Evolutionary conservation across 1,140 invertebrate genomes (phyloP), one percentile per base, ranked within the genome.

Genomic region (Adoxophyes honmai): DNA sequence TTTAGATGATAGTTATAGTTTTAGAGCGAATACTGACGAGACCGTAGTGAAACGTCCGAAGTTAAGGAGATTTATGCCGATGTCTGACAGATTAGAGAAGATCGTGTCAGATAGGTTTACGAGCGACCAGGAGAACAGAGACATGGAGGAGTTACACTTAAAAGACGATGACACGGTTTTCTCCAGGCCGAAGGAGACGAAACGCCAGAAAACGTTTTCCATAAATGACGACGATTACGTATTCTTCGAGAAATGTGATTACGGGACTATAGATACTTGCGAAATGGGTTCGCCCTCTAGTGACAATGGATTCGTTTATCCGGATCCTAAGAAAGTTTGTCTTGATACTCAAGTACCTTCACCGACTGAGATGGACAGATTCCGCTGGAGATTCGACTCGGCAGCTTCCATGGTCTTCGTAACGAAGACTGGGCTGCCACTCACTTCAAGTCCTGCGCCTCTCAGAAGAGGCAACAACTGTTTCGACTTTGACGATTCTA

Each of bases 401-500:
- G 95, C 95, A 1, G 93, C 95, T 0, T 95, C 93, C 0, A 94
- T 96, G 93, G 93, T 97, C 28, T 97, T 97, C 82, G 94, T 96
- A 76, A 92, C 93, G 42, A 91, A 93, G 70, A 96, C 95, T 8
- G 95, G 95, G 1, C 86, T 97, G 48, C 96, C 96, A 0, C 85
- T 96, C n/a, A 96, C 95, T 1, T 97, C 95, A 8, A 97, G 95
- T 83, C 96, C 96, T 0, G 96, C 96, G 9, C 96, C 96, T 0
- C 81, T 96, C 4, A 76, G 94, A 67, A 92, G 93, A 77, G 94
- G 94, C 1, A 94, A 92, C 60, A 92, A 93, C 52, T 92, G 93
- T 66, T 97, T 97, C 83, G 95, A 96, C 75, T 97, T 95, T 74
- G 96, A 97, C 84, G 94, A 94, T 70, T 93, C 93, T 28, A 91